A percentile compares a stretch with the other conserved stretches of the same genome.
Evolutionary conservation across 2,797 vertebrate species (phyloP).

Genomic region (Danionella dracula): DNA sequence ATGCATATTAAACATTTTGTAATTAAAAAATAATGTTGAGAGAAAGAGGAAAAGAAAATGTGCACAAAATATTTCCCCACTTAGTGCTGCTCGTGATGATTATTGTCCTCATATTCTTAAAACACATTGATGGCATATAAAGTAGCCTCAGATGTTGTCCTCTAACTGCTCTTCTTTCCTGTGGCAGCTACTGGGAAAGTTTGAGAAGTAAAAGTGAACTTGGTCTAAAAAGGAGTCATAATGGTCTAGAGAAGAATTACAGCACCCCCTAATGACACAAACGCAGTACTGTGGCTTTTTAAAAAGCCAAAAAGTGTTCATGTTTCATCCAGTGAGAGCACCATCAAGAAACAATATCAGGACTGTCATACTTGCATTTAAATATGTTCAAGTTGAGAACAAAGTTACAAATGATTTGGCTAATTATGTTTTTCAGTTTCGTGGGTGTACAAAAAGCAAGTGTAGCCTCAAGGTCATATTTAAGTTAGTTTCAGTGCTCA

Average conservation of each 20-base stretch:
- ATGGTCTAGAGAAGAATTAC: conserved; percentile 60
- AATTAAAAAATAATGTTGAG: too few relatives aligned
- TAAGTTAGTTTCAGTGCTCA: conserved; percentile 54
- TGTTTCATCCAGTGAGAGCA: background rate
- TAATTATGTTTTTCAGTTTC: conserved; percentile 36
- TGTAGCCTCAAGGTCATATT: conserved; percentile 66
- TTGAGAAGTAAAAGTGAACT: background rate
- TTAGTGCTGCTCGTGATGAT: too few relatives aligned
- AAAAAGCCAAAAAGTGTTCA: background rate
- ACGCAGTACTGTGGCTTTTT: conserved; percentile 51
- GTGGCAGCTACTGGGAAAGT: conserved; percentile 15
- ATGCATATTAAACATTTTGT: too few relatives aligned
- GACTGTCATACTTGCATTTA: too few relatives aligned
- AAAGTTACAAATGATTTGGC: conserved; percentile 36
- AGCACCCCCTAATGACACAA: conserved; percentile 74
- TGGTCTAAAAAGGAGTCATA: background rate
- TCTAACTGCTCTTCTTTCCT: background rate
- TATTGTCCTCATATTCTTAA: too few relatives aligned
- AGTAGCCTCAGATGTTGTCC: conserved; percentile 10
- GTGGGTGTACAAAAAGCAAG: conserved; percentile 47
- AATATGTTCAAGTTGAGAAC: conserved; percentile 19
- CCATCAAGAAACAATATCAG: too few relatives aligned
- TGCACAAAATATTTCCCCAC: too few relatives aligned
- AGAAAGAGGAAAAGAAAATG: too few relatives aligned
- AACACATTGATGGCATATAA: too few relatives aligned